Base-by-base conservation (phyloP, 2,113 vertebrate species). In the Scalopus aquaticus region DNA sequence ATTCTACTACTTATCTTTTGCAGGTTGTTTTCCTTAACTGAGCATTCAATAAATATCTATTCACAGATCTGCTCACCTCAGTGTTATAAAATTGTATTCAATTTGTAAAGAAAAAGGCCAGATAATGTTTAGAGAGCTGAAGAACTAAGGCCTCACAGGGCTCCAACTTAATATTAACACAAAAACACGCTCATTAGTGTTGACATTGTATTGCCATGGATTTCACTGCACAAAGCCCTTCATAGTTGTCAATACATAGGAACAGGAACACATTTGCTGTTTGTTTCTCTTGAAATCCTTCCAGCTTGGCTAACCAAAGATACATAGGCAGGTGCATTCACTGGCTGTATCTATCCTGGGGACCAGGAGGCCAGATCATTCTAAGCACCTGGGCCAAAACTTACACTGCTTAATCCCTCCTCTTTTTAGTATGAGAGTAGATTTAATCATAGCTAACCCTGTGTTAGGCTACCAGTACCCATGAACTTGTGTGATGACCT, bases 161-260 rank as follows among this genome's bases (percentile, higher is more conserved):
- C 39, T 37, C 46, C 20, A 35, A 28, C n/a, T 46, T 87, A 22
- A 37, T 42, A 56, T 7, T 24, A 90, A 60, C 1, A 28, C 17
- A 49, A 62, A 82, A 76, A 30, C 62, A 73, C 0, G 3, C 9
- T 80, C 28, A 28, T 37, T 24, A 30, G 12, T 0, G 60, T 28
- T 20, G 37, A 60, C 16, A 3, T 6, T 22, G 84, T 2, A 1
- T 0, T 1, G 35, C 12, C 1, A 0, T 20, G 9, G 76, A 46
- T 67, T 62, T 44, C 2, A 49, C 6, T 39, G 28, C 46, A 49
- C 17, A 7, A 19, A 86, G 37, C 30, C 67, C 44, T 54, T 60
- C 26, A 0, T 1, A 11, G 1, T 4, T 10, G 28, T 35, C 77
- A 39, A 26, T 2, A 39, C 0, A 1, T 42, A 44, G 77, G 9